Evolutionary conservation across 2,797 vertebrate species (phyloP).

Genomic region (Siniperca obscura): DNA sequence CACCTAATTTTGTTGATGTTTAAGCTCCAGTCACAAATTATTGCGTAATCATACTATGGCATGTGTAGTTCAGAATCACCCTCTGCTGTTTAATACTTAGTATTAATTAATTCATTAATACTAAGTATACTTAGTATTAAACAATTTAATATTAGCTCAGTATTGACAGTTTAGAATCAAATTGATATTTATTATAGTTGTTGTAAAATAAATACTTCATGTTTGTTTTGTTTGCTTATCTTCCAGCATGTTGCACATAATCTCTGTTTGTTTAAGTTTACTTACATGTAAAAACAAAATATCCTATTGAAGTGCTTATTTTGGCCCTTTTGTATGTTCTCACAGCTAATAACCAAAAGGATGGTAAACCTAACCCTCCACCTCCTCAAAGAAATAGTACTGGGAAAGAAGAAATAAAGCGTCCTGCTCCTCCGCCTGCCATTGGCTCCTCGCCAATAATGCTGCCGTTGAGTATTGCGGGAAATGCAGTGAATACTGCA

Average conservation of each 20-base stretch:
- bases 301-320: slow-evolving; percentile 11
- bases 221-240: not conserved
- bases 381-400: slow-evolving; percentile 43
- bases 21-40: not conserved
- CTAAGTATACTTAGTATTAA: not conserved
- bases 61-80: not conserved
- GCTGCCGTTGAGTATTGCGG: slow-evolving; percentile 80
- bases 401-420: slow-evolving; percentile 46
- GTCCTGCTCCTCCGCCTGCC: slow-evolving; percentile 70
- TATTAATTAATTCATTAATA: no score
- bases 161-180: not conserved
- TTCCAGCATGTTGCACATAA: not conserved
- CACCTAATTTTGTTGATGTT: not conserved
- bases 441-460: slow-evolving; percentile 77
- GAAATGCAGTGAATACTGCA: slow-evolving; percentile 53
- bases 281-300: not conserved
- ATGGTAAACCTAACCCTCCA: slow-evolving; percentile 37
- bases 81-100: not conserved
- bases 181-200: not conserved
- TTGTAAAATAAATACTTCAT: not conserved
- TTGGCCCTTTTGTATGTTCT: slow-evolving; percentile 27
- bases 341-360: slow-evolving; percentile 74
- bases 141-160: not conserved
- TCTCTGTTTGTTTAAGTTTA: not conserved
- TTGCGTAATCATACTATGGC: not conserved